These are phyloP conservation scores for Ia io DNA, from an alignment of 2,113 vertebrate species.

Conservation along the genomic window DNA sequence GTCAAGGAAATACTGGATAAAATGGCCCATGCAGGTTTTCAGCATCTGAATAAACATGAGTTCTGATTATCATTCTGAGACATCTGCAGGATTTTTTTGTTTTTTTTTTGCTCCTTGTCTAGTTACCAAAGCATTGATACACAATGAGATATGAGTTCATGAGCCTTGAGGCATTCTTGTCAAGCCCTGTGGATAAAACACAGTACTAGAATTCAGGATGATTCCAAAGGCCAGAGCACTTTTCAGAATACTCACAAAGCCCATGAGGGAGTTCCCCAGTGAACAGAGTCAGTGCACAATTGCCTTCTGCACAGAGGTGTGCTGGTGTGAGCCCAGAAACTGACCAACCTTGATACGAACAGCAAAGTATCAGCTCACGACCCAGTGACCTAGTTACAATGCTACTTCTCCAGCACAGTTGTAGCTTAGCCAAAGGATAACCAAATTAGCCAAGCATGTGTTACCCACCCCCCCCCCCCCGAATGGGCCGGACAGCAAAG, in stretches of 20 bases:
- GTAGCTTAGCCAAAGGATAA: neutral
- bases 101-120: neutral
- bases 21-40: constrained; percentile 5
- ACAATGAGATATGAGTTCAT: neutral
- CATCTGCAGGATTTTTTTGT: neutral
- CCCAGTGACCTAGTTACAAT: neutral
- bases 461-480: too few species aligned
- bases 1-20: constrained; percentile 44
- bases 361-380: neutral
- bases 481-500: neutral
- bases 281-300: neutral
- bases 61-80: neutral
- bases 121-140: neutral
- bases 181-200: neutral
- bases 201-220: neutral
- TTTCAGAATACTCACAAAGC: neutral
- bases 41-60: constrained; percentile 31
- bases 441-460: neutral
- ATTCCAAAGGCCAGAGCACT: neutral
- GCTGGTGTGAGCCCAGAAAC: neutral
- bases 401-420: neutral
- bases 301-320: neutral
- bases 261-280: neutral
- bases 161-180: neutral
- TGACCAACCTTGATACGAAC: neutral